Conservation (phyloP, 2,797 vertebrate genomes). For the Pseudochromis fuscus region DNA sequence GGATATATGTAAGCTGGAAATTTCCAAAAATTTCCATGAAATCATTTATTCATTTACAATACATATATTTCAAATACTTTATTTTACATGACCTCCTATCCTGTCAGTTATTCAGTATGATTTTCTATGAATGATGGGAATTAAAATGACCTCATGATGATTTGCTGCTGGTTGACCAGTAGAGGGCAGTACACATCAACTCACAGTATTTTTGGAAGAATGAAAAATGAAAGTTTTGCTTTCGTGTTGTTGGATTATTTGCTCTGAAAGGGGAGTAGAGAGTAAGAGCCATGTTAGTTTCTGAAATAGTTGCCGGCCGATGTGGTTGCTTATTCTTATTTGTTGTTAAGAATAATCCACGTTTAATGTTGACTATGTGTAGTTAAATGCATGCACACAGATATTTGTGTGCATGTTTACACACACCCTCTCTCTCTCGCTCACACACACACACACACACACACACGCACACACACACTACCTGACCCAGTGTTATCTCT, state of each 20-base stretch:
- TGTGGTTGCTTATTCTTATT: neutral
- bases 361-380: neutral
- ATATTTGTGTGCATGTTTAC: neutral
- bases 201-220: neutral
- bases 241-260: slow-evolving; percentile 10
- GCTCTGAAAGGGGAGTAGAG: slow-evolving; percentile 33
- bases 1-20: too few species aligned
- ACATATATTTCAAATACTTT: too few species aligned
- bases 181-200: slow-evolving; percentile 70
- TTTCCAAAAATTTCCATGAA: neutral
- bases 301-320: slow-evolving; percentile 18
- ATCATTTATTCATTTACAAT: neutral
- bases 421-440: neutral
- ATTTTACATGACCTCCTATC: neutral
- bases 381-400: neutral
- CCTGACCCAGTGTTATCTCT: slow-evolving; percentile 46
- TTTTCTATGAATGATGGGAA: neutral
- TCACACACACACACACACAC: neutral
- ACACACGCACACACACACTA: slow-evolving; percentile 28
- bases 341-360: neutral
- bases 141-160: neutral
- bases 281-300: slow-evolving; percentile 37
- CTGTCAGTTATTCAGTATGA: neutral
- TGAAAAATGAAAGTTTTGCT: slow-evolving; percentile 15
- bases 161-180: slow-evolving; percentile 38